These are phyloP conservation scores for Himalopsyche tibetana DNA, from an alignment of 2,888 invertebrate genomes.

Conservation along the genomic window DNA sequence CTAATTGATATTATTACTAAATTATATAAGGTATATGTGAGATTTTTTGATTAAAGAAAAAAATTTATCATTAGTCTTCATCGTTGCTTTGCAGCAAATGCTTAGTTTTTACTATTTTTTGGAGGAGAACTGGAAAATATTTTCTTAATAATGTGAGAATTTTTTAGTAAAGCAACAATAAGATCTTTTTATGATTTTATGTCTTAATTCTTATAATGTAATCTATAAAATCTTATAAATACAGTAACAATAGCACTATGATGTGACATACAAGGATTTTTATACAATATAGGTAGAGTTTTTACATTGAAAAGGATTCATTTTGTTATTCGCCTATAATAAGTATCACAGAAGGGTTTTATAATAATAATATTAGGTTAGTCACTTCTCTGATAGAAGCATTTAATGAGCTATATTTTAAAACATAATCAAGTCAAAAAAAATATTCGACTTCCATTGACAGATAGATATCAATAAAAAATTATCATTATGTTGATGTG, in stretches of 20 bases:
- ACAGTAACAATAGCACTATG: slow-evolving; percentile 25
- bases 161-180: not conserved
- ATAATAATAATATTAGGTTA: slow-evolving; percentile 44
- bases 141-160: not conserved
- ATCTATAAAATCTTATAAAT: slow-evolving; percentile 36
- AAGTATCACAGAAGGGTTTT: slow-evolving; percentile 61
- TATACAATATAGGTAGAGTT: slow-evolving; percentile 18
- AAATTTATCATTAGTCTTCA: too few relatives aligned
- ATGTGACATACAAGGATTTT: slow-evolving; percentile 36
- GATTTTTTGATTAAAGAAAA: too few relatives aligned
- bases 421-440: not conserved
- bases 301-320: slow-evolving; percentile 50
- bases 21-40: too few relatives aligned
- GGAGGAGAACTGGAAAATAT: not conserved
- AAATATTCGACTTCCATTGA: not conserved
- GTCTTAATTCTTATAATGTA: not conserved
- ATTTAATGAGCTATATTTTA: slow-evolving; percentile 27
- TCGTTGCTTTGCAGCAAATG: not conserved
- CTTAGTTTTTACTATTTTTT: not conserved
- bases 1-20: too few relatives aligned
- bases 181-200: not conserved
- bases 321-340: slow-evolving; percentile 59
- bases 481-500: not conserved
- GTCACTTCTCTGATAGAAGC: slow-evolving; percentile 10
- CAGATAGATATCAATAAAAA: not conserved